Base-by-base conservation (phyloP, 92 coral and sea anemone genomes). In the Porites divaricata region DNA sequence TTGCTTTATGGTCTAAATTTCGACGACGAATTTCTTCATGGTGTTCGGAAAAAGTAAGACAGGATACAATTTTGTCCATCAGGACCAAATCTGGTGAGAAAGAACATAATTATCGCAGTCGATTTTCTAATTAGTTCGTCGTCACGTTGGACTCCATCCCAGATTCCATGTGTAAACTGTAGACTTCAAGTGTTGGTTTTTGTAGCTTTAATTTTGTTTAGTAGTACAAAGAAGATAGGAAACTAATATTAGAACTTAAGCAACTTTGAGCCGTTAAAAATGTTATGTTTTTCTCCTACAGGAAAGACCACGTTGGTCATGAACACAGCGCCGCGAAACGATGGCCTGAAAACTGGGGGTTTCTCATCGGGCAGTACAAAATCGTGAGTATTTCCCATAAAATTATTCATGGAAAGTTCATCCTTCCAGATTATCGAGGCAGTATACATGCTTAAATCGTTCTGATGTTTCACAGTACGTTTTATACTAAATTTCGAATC, bases 331-430 rank as follows among this genome's bases (percentile, higher is more conserved):
- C 99, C 1, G 89, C 98, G 17, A 89, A 89, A 62, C 88, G 95
- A 63, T 97, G 99, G 99, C 95, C 99, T 4, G 85, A 89, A 9
- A 91, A 95, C 73, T 97, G 99, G 99, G 99, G 99, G 12, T 97
- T 97, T 72, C 91, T 97, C 15, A 91, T 95, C 93, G 90, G 92
- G 12, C 97, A 97, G 61, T 97, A 97, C 83, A 93, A 95, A 76
- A 87, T 85, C 86, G 99, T 93, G 58, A 67, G 83, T 62, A 21
- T 11, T 11, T 15, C 13, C 10, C 16, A 6, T 65, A 9, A 6
- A 65, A n/a, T 23, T 8, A 54, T 11, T 23, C 8, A 67, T 6
- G 26, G 3, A 23, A 22, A 66, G 67, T 52, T 24, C 52, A 49
- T 51, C 56, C 48, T 57, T 69, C 67, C 10, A 1, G 13, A 66